Evolutionary conservation across 2,113 vertebrate genomes (phyloP), one percentile per base, ranked within the genome.

Genomic region (Plecturocebus donacophilus): DNA sequence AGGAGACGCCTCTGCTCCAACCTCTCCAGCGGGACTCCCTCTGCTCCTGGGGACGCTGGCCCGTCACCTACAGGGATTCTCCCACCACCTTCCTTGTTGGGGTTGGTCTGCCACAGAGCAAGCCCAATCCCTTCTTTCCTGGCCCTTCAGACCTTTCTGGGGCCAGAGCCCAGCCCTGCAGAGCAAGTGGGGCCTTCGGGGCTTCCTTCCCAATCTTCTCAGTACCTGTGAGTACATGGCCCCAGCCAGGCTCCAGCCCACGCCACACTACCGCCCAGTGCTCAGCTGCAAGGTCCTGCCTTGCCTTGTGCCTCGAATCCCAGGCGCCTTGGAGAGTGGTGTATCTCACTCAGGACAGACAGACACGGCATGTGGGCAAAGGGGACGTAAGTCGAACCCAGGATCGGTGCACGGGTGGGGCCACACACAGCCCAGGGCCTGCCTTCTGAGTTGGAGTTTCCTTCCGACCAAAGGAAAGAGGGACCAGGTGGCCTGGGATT

Each of bases 371-470:
- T 64, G 12, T 9, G 42, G 35, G 52, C 61, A n/a, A 64, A 40
- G 14, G n/a, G 58, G 38, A 58, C 38, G 3, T n/a, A 16, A n/a
- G 70, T 25, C 1, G 3, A 38, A 35, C 16, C 5, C 1, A 47
- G 56, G 0, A 0, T 11, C 1, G 2, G 45, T 77, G 23, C 42
- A 40, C 32, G 35, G 81, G 68, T 0, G 1, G n/a, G 35, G 38
- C 38, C 23, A 12, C 54, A 58, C 25, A 40, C 8, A 25, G 11
- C 11, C 32, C 21, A 49, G 30, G 10, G 0, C 49, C 23, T 66
- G 20, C 25, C 16, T 80, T 61, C n/a, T 45, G 42, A 47, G 54
- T 19, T 20, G 61, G 32, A 83, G 10, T n/a, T 80, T 71, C 25
- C 77, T 56, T 68, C 32, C 17, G 20, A 77, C 32, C 84, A n/a